A percentile compares a stretch with the other conserved stretches of the same genome.
Evolutionary conservation across 2,888 invertebrate species (phyloP).

Genomic region (Drosophila vallismaia): DNA sequence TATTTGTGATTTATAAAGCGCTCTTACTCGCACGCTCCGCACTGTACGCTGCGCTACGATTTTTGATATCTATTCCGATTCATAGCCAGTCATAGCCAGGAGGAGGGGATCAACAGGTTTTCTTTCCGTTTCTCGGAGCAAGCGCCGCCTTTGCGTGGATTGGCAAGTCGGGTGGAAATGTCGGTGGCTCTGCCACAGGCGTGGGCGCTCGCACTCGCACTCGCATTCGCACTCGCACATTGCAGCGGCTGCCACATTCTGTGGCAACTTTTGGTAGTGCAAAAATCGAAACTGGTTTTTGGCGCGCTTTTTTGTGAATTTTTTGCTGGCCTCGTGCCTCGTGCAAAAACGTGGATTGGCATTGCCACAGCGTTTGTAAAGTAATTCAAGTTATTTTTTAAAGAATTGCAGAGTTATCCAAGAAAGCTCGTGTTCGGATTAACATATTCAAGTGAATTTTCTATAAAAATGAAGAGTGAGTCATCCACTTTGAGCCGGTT

Average conservation of each 20-base stretch:
- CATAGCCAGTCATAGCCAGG: conserved; percentile 8
- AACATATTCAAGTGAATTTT: conserved; percentile 10
- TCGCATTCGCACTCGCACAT: conserved; percentile 57
- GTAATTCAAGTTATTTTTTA: too few species aligned
- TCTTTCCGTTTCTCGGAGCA: conserved; percentile 22
- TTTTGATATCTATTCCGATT: conserved; percentile 25
- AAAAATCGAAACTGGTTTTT: conserved; percentile 63
- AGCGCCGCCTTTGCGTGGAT: too few species aligned
- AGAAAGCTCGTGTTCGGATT: background rate
- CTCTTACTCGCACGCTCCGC: conserved; percentile 15
- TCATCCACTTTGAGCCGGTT: conserved; percentile 1
- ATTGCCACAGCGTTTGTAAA: too few species aligned
- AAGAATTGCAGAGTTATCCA: too few species aligned
- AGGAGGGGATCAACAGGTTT: conserved; percentile 59
- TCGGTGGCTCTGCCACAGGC: conserved; percentile 34
- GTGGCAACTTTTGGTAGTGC: conserved; percentile 36
- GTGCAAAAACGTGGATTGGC: too few species aligned
- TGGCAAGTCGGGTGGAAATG: conserved; percentile 20
- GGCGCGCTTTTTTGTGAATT: conserved; percentile 58
- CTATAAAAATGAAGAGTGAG: conserved; percentile 1
- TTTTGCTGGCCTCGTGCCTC: too few species aligned
- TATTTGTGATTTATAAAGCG: conserved; percentile 57
- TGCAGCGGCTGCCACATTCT: conserved; percentile 57
- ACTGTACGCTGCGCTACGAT: conserved; percentile 17
- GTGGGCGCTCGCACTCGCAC: conserved; percentile 54